phyloP scores from a whole-genome alignment of 2,888 invertebrate genomes.

The Limnephilus marmoratus region DNA sequence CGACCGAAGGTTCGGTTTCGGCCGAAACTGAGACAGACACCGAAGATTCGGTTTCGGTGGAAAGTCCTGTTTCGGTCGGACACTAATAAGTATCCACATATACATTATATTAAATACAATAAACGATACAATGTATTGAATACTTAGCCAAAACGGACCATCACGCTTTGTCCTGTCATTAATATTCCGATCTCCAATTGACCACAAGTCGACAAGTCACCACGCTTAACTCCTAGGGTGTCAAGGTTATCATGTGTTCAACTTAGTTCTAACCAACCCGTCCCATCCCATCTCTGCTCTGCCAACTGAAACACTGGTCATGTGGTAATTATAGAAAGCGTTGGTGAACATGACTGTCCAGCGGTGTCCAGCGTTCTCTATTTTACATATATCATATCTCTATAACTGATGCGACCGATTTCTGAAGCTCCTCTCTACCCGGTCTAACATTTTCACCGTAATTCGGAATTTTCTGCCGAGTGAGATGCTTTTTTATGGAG shows the following conservation, averaged over 20 bases:
- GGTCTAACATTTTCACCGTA: no score
- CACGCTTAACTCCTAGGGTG: neutral
- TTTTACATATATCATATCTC: no score
- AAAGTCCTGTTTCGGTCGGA: no score
- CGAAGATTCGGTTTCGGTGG: no score
- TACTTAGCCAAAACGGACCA: neutral
- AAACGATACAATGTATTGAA: neutral
- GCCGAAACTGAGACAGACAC: no score
- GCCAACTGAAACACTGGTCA: neutral
- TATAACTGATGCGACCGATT: no score
- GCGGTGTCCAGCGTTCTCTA: no score
- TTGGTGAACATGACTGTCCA: neutral
- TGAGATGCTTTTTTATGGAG: no score
- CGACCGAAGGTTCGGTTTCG: no score
- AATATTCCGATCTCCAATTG: neutral
- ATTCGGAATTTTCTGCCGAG: no score
- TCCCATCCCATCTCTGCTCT: neutral
- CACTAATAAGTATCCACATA: neutral
- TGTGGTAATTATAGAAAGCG: neutral
- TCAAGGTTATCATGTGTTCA: conserved; percentile 6
- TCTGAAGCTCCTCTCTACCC: no score
- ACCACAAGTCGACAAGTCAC: neutral
- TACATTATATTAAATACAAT: neutral
- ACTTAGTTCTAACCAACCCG: neutral
- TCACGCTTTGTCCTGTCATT: neutral